A percentile compares a stretch with the other conserved stretches of the same genome.
These are phyloP conservation scores for Noctua janthina DNA, from an alignment of 2,888 invertebrate genomes.

Conservation along the genomic window DNA sequence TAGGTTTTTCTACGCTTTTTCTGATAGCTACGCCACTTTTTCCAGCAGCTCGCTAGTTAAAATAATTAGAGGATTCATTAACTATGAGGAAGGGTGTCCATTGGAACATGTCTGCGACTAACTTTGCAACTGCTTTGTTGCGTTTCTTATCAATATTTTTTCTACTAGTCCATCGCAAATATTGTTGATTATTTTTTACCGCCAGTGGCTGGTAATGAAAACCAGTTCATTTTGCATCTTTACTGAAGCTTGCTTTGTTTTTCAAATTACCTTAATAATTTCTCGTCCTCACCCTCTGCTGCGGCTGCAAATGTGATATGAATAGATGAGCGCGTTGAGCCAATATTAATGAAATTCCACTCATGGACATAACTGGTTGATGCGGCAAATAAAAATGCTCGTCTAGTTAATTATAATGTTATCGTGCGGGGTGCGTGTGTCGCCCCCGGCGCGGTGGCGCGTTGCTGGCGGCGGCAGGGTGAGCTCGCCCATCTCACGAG, in stretches of 20 bases:
- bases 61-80: conserved; percentile 83
- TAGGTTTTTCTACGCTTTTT: conserved; percentile 77
- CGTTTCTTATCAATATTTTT: conserved; percentile 63
- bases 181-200: conserved; percentile 68
- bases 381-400: conserved; percentile 74
- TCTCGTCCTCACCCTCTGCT: conserved; percentile 69
- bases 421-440: conserved; percentile 71
- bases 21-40: conserved; percentile 72
- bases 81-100: conserved; percentile 75
- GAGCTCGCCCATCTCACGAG: conserved; percentile 76
- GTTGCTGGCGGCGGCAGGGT: conserved; percentile 51
- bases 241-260: conserved; percentile 77
- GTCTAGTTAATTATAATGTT: conserved; percentile 80
- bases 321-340: conserved; percentile 71
- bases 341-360: conserved; percentile 82
- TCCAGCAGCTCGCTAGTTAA: conserved; percentile 75
- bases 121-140: conserved; percentile 60
- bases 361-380: conserved; percentile 79
- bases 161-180: conserved; percentile 65
- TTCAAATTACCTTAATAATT: conserved; percentile 76
- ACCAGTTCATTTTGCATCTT: conserved; percentile 78
- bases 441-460: conserved; percentile 52
- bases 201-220: conserved; percentile 67
- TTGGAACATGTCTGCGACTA: conserved; percentile 67
- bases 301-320: conserved; percentile 59